Percentiles rank a stretch among this genome's conserved stretches.
Evolutionary conservation across 2,113 vertebrate genomes (phyloP).

Genomic region (Catharus fuscescens): DNA sequence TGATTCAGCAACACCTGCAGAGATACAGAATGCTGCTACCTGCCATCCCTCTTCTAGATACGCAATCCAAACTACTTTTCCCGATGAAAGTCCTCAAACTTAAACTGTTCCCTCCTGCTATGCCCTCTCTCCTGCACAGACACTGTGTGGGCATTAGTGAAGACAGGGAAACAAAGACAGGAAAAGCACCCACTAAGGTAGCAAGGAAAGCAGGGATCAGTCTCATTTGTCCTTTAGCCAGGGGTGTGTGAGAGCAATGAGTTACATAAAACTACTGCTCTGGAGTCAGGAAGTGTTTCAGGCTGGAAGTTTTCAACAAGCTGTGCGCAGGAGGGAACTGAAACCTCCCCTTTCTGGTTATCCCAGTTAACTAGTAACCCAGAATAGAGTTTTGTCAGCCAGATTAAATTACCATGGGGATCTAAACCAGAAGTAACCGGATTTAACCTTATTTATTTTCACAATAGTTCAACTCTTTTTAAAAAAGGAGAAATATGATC

Average conservation of each 20-base stretch:
- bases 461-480: neutral
- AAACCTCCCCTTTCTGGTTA: slow-evolving; percentile 16
- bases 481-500: neutral
- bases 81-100: neutral
- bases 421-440: neutral
- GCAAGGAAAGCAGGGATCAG: neutral
- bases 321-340: neutral
- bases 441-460: neutral
- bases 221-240: neutral
- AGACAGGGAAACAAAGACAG: neutral
- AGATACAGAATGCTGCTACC: neutral
- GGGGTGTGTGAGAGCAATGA: neutral
- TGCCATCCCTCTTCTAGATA: neutral
- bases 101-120: fast-evolving
- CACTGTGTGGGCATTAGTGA: neutral
- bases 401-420: neutral
- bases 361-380: slow-evolving; percentile 50
- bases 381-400: neutral
- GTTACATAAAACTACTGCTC: slow-evolving; percentile 44
- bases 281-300: slow-evolving; percentile 19
- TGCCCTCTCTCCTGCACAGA: neutral
- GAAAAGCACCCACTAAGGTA: neutral
- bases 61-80: neutral
- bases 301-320: slow-evolving; percentile 30
- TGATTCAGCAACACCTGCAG: neutral